A percentile compares a stretch with the other conserved stretches of the same genome.
Conservation (phyloP, 2,113 vertebrate genomes). For the Toxotes jaculatrix region DNA sequence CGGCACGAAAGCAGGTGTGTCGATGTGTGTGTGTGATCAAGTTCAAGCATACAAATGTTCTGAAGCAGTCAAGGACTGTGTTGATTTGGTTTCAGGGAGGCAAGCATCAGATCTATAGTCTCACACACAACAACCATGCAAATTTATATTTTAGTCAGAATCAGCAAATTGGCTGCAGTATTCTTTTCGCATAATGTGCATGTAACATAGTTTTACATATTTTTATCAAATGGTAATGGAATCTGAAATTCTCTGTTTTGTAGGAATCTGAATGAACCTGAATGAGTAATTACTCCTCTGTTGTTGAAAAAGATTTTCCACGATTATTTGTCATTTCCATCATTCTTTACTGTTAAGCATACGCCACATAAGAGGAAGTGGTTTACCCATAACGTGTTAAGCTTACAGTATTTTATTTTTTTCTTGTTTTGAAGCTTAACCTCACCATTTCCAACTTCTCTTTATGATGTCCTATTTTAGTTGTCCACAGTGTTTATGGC, state of each 20-base stretch:
- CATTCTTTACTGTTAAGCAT: too few relatives aligned
- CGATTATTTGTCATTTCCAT: too few relatives aligned
- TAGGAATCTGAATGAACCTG: background rate
- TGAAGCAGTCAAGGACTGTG: background rate
- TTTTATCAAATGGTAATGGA: too few relatives aligned
- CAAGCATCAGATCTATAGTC: background rate
- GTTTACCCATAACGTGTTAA: too few relatives aligned
- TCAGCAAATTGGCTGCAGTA: background rate
- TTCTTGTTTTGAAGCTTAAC: too few relatives aligned
- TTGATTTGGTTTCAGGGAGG: slow-evolving; percentile 8
- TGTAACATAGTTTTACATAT: background rate
- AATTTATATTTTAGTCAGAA: background rate
- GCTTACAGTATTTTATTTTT: too few relatives aligned
- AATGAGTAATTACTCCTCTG: too few relatives aligned
- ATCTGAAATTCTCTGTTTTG: background rate
- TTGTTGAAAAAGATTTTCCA: background rate
- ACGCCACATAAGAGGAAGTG: too few relatives aligned
- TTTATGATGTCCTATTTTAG: too few relatives aligned
- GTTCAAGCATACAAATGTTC: background rate
- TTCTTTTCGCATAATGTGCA: background rate
- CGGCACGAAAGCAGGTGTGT: slow-evolving; percentile 5
- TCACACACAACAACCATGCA: background rate
- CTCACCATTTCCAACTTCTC: too few relatives aligned
- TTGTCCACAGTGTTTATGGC: too few relatives aligned
- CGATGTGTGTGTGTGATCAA: slow-evolving; percentile 25